Percentiles rank a stretch among this genome's conserved stretches.
phyloP scores from a whole-genome alignment of 2,113 vertebrate genomes.

The Pygoscelis adeliae region DNA sequence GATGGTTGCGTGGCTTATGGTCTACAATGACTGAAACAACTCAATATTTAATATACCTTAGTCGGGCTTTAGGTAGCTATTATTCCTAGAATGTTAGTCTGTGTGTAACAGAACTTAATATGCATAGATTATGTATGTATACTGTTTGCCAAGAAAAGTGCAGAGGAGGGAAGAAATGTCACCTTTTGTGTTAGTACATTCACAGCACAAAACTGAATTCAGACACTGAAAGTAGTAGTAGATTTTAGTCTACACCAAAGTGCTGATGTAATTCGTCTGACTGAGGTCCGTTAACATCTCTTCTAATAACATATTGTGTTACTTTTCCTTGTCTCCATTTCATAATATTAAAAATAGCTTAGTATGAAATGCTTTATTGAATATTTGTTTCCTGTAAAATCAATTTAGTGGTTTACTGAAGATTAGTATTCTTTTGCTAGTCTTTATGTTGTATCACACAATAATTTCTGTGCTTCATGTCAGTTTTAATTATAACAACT shows the following conservation, averaged over 20 bases:
- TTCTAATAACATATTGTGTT: background rate
- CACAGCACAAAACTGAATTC: conserved; percentile 1
- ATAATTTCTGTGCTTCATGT: background rate
- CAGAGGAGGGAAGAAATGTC: background rate
- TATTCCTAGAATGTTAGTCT: conserved; percentile 33
- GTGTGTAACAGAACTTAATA: background rate
- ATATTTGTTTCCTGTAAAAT: conserved; percentile 41
- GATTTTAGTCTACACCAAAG: background rate
- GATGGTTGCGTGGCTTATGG: conserved; percentile 81
- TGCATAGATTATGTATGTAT: background rate
- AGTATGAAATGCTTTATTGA: conserved; percentile 11
- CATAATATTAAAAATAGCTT: conserved; percentile 9
- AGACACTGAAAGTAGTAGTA: background rate
- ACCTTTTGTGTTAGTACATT: background rate
- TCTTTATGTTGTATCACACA: background rate
- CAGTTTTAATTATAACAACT: background rate
- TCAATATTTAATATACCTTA: conserved; percentile 53
- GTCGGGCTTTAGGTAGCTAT: conserved; percentile 10
- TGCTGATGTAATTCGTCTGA: background rate
- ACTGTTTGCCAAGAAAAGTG: background rate
- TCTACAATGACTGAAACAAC: conserved; percentile 53
- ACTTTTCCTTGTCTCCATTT: background rate
- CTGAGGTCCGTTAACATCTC: background rate
- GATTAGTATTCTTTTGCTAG: background rate
- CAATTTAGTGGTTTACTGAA: background rate